Base-by-base conservation (phyloP, 2,888 invertebrate species). In the Hirtodrosophila histrioides region DNA sequence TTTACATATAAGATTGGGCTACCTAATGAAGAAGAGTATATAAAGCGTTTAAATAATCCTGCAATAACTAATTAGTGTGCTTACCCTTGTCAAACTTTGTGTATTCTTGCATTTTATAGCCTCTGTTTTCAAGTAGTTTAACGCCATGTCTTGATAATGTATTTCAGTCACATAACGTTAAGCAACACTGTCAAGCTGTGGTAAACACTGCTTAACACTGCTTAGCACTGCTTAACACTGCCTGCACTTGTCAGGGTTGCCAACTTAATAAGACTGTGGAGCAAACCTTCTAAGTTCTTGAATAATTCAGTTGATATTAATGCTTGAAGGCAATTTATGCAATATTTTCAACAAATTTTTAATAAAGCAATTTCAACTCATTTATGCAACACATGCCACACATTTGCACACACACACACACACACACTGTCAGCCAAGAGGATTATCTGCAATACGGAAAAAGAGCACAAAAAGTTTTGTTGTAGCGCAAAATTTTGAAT, bases 401-500 rank as follows among this genome's bases (percentile, higher is more conserved):
- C 63, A 55, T n/a, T n/a, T n/a, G n/a, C 65, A 53, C 44, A 53
- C 58, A 67, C 66, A 57, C 53, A 60, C 61, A 50, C 56, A 53
- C 37, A 55, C 55, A 54, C 53, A 62, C 43, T 27, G 53, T 44
- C 69, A 60, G 45, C 56, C 54, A 53, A 69, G 62, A 51, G 78
- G 81, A 86, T 89, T 88, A 78, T 76, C 62, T 60, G 54, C 54
- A 44, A 49, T 48, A 41, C 39, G 41, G 36, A 48, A 11, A 46
- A 4, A 29, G 24, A 40, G 50, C 50, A 49, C n/a, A 40, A 64
- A 62, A 79, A 86, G 80, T 86, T 79, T 67, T 43, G 65, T 57
- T 68, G 51, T 50, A 49, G 69, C 55, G 61, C 33, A 78, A 73
- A 78, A 81, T 75, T 73, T 58, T 70, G 54, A 84, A 88, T 88